phyloP scores from a whole-genome alignment of 2,113 vertebrate species.

The Oxyura jamaicensis region DNA sequence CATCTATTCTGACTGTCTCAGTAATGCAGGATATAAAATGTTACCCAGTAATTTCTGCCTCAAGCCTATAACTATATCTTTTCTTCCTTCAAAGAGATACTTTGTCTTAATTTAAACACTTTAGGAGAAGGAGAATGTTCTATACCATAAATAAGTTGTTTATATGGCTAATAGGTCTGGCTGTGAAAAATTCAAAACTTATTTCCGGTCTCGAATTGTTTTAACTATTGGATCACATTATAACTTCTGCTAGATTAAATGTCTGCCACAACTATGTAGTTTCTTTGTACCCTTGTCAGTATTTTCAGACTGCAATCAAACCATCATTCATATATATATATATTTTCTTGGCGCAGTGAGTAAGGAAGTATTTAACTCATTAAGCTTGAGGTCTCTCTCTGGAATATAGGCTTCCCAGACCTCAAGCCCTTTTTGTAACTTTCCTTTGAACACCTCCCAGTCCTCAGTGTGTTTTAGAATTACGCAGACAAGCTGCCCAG shows the following conservation, averaged over 20 bases:
- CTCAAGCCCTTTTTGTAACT: background rate
- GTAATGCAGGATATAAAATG: background rate
- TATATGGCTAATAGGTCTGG: background rate
- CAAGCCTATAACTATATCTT: background rate
- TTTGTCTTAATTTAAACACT: background rate
- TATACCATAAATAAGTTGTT: background rate
- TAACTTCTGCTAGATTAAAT: background rate
- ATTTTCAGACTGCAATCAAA: background rate
- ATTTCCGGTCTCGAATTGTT: background rate
- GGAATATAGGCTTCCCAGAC: background rate
- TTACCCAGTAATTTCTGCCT: background rate
- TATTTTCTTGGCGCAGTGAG: background rate
- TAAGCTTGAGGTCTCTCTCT: background rate
- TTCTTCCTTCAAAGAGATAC: background rate
- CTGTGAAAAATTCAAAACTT: background rate
- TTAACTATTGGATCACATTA: background rate
- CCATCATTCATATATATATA: background rate
- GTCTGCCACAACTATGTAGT: background rate
- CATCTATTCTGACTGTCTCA: background rate
- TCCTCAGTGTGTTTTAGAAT: background rate
- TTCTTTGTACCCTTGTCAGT: background rate
- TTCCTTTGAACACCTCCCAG: background rate
- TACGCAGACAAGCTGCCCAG: background rate
- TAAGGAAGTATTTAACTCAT: conserved; percentile 9
- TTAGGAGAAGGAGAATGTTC: background rate